phyloP scores from a whole-genome alignment of 2,888 invertebrate genomes.

The Zaprionus lineosus region DNA sequence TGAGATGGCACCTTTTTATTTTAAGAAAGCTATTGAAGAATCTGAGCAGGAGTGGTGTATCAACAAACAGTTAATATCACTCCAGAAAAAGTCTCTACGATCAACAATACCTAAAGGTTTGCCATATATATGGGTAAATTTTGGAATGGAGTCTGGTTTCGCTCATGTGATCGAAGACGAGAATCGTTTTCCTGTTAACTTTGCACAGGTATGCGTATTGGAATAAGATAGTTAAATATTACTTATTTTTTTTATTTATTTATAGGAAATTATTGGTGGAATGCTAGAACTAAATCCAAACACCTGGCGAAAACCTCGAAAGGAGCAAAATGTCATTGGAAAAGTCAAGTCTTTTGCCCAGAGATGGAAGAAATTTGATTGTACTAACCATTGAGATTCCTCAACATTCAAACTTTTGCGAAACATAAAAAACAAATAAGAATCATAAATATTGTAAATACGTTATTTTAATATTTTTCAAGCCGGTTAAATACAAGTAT shows the following conservation, averaged over 20 bases:
- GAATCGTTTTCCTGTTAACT: conserved; percentile 91
- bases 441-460: not conserved
- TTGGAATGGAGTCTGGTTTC: conserved; percentile 95
- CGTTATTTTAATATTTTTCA: not conserved
- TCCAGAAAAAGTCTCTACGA: conserved; percentile 88
- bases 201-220: conserved; percentile 89
- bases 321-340: conserved; percentile 83
- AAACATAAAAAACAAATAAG: not conserved
- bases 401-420: too few relatives aligned
- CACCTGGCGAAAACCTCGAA: conserved; percentile 92
- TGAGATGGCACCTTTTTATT: conserved; percentile 96
- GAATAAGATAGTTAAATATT: not conserved
- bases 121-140: conserved; percentile 97
- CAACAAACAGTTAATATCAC: conserved; percentile 94
- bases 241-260: not conserved
- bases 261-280: conserved; percentile 95
- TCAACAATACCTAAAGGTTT: conserved; percentile 94
- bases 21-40: conserved; percentile 98
- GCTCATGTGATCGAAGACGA: conserved; percentile 99
- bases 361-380: conserved; percentile 88
- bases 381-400: conserved; percentile 77
- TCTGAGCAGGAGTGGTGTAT: conserved; percentile 97
- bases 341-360: conserved; percentile 88
- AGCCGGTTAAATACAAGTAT: too few relatives aligned
- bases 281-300: conserved; percentile 94